These are phyloP conservation scores for Siphlonurus alternatus DNA, from an alignment of 2,888 invertebrate species.

Conservation along the genomic window DNA sequence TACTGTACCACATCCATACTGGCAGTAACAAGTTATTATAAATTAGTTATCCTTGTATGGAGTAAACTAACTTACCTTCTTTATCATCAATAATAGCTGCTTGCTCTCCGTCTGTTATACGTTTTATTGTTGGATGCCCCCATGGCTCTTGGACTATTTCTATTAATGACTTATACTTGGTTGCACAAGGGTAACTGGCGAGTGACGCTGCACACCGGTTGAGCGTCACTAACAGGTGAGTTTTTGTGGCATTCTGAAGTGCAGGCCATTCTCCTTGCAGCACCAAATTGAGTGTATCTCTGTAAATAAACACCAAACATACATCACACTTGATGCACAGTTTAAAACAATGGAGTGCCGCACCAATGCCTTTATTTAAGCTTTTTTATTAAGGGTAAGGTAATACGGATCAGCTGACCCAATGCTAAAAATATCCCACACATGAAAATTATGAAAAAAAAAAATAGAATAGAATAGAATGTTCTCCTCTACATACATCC, in stretches of 20 bases:
- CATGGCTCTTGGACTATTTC: conserved; percentile 36
- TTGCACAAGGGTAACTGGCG: conserved; percentile 28
- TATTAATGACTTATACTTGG: conserved; percentile 38
- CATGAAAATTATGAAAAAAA: no score
- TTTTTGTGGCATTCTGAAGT: conserved; percentile 26
- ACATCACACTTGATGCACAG: neutral
- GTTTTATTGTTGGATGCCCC: conserved; percentile 28
- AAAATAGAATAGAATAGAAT: no score
- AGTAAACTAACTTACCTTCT: conserved; percentile 22
- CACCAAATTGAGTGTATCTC: conserved; percentile 25
- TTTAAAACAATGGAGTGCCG: neutral
- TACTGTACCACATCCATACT: no score
- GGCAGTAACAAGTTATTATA: neutral
- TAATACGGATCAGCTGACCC: no score
- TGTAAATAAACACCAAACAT: conserved; percentile 13
- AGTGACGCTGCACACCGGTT: conserved; percentile 29
- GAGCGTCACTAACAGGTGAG: conserved; percentile 27
- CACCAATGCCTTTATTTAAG: no score
- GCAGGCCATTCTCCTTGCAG: conserved; percentile 40
- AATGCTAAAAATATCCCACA: no score
- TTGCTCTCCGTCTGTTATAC: conserved; percentile 24
- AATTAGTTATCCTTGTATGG: neutral
- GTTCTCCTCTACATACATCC: no score
- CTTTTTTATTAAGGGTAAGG: no score
- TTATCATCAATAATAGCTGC: conserved; percentile 23